Percentiles rank a stretch among this genome's conserved stretches.
These are phyloP conservation scores for Lepidurus arcticus DNA, from an alignment of 1,140 invertebrate species.

Conservation along the genomic window DNA sequence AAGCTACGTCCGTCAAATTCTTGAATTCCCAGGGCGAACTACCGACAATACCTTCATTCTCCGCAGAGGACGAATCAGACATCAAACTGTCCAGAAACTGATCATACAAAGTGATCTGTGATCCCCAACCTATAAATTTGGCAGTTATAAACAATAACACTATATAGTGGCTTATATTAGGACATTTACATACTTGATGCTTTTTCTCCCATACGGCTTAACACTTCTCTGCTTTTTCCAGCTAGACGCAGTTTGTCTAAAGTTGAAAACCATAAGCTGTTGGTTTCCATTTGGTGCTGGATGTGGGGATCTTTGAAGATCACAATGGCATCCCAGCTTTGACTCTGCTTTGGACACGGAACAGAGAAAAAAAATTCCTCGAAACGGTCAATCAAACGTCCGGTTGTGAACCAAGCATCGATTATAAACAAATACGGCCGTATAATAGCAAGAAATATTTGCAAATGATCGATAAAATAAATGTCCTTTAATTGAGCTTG, in stretches of 20 bases:
- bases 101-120: neutral
- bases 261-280: neutral
- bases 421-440: neutral
- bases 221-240: neutral
- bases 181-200: neutral
- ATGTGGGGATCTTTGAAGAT: neutral
- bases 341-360: neutral
- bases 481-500: neutral
- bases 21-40: neutral
- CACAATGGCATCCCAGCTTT: neutral
- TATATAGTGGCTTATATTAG: neutral
- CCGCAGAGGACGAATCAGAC: neutral
- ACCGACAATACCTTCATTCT: neutral
- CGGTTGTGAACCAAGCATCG: neutral
- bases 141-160: neutral
- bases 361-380: neutral
- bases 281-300: neutral
- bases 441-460: neutral
- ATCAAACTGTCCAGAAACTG: neutral
- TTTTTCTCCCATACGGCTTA: neutral
- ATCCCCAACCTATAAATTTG: neutral
- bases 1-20: neutral
- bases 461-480: neutral
- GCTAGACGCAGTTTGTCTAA: neutral
- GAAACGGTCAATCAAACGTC: neutral